Evolutionary conservation across 2,113 vertebrate species (phyloP).

Genomic region (Microcebus jonahi): DNA sequence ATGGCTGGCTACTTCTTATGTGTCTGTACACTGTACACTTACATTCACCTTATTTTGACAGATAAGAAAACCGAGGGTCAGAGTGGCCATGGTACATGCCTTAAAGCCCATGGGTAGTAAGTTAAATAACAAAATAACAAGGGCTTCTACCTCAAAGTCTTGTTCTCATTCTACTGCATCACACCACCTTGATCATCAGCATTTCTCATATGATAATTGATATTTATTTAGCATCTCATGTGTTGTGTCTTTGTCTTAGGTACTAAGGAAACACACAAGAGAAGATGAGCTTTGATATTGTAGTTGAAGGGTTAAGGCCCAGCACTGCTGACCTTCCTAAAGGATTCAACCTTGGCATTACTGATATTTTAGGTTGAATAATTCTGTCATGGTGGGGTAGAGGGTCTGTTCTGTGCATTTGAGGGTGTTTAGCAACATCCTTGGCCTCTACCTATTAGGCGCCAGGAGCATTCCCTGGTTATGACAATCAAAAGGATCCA

Average conservation of each 20-base stretch:
- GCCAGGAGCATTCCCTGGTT: background rate
- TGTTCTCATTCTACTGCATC: background rate
- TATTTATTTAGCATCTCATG: background rate
- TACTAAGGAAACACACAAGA: background rate
- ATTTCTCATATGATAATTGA: background rate
- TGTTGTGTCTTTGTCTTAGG: background rate
- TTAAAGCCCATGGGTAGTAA: background rate
- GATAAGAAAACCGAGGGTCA: background rate
- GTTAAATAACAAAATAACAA: background rate
- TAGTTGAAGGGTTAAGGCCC: fast-evolving
- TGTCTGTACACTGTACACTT: fast-evolving
- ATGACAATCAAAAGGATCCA: background rate
- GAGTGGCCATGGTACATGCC: too few relatives aligned
- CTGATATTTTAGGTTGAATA: background rate
- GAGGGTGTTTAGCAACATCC: background rate
- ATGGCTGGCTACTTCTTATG: background rate
- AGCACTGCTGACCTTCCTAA: too few relatives aligned
- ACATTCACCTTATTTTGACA: background rate
- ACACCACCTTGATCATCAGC: background rate
- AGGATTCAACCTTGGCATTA: background rate
- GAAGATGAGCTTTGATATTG: background rate
- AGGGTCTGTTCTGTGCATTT: too few relatives aligned
- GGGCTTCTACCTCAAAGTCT: background rate
- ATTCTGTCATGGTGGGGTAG: background rate
- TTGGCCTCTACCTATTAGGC: background rate